Conservation (phyloP, 2,113 vertebrate genomes). For the Alethe diademata region DNA sequence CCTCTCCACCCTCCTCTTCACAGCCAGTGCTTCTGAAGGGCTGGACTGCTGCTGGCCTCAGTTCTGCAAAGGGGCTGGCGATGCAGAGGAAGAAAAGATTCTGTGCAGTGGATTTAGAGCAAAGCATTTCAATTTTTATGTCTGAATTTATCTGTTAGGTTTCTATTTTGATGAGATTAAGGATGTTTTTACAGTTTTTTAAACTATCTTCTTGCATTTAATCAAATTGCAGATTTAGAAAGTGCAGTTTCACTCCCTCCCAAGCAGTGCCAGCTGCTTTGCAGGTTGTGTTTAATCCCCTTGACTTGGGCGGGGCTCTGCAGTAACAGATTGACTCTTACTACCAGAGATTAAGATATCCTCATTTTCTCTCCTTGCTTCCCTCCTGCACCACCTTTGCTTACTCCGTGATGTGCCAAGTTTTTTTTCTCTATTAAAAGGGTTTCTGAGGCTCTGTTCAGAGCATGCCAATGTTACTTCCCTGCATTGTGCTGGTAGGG, state of each 20-base stretch:
- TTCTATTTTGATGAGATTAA: not conserved
- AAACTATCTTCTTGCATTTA: not conserved
- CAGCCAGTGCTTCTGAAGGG: not conserved
- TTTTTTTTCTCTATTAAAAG: not conserved
- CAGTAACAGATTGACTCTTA: not conserved
- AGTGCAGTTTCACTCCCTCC: not conserved
- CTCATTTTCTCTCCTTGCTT: slow-evolving; percentile 42
- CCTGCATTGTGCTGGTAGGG: slow-evolving; percentile 53
- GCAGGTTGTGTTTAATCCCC: slow-evolving; percentile 1
- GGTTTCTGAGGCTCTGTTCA: not conserved
- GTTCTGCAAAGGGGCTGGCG: not conserved
- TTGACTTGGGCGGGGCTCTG: not conserved
- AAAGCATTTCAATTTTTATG: not conserved
- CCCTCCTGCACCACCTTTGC: slow-evolving; percentile 8
- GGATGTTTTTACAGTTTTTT: not conserved
- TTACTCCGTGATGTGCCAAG: not conserved
- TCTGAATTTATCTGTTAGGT: not conserved
- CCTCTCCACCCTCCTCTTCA: not conserved
- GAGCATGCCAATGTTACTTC: slow-evolving; percentile 42
- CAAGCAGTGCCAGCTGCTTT: not conserved
- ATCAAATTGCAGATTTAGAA: not conserved
- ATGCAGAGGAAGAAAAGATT: not conserved
- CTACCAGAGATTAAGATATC: slow-evolving; percentile 6
- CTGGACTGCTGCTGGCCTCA: not conserved
- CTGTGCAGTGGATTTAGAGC: not conserved